Conservation (phyloP, 2,113 vertebrate species). For the Leptosomus discolor region DNA sequence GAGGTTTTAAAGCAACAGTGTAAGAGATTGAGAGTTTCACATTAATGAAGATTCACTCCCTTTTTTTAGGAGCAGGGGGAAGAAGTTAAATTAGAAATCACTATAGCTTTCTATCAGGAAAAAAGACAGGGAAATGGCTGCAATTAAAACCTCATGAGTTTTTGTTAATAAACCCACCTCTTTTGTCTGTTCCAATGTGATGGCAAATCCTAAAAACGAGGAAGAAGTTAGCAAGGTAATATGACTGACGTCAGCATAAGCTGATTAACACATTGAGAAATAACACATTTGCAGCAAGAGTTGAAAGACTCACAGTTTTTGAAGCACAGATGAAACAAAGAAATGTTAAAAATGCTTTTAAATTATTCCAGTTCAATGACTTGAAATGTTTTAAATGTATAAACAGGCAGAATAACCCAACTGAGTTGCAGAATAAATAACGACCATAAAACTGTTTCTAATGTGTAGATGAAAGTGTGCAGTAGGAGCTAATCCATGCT, state of each 20-base stretch:
- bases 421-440: neutral
- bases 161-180: neutral
- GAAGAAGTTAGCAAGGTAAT: neutral
- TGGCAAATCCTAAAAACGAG: neutral
- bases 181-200: neutral
- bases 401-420: neutral
- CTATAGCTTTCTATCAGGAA: neutral
- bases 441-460: neutral
- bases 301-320: neutral
- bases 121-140: neutral
- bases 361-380: neutral
- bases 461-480: neutral
- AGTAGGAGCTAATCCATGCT: neutral
- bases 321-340: neutral
- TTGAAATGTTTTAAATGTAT: neutral
- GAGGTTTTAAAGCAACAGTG: neutral
- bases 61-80: neutral
- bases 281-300: neutral
- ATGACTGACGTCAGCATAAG: neutral
- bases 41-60: neutral
- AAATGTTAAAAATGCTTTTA: neutral
- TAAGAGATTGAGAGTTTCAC: neutral
- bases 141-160: neutral
- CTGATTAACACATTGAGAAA: neutral
- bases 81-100: neutral